phyloP scores from a whole-genome alignment of 2,888 invertebrate genomes.

The Rhingia rostrata region DNA sequence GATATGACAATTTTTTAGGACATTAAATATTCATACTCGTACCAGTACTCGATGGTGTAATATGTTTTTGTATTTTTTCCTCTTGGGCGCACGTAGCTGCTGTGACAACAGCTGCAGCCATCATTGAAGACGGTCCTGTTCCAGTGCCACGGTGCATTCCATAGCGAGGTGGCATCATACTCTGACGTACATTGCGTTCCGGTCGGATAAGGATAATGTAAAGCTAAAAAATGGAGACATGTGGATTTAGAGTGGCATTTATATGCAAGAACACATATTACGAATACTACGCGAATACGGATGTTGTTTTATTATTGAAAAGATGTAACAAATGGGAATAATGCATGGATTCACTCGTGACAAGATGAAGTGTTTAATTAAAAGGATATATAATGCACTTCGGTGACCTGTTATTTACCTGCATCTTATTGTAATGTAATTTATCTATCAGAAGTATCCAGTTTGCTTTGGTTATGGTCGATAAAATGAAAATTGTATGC shows the following conservation, averaged over 20 bases:
- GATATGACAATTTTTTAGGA: background rate
- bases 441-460: too few relatives aligned
- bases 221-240: conserved; percentile 84
- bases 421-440: too few relatives aligned
- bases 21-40: conserved; percentile 5
- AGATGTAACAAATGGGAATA: background rate
- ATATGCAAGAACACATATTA: background rate
- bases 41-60: conserved; percentile 84
- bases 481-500: too few relatives aligned
- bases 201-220: conserved; percentile 95
- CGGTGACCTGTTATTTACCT: too few relatives aligned
- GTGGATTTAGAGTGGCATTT: background rate
- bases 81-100: conserved; percentile 88
- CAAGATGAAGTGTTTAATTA: too few relatives aligned
- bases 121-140: conserved; percentile 87
- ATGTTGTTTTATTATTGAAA: background rate
- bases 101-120: conserved; percentile 87
- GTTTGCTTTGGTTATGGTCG: too few relatives aligned
- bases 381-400: too few relatives aligned
- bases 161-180: conserved; percentile 90
- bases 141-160: conserved; percentile 86
- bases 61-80: conserved; percentile 86
- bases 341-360: too few relatives aligned
- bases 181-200: conserved; percentile 94
- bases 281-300: too few relatives aligned